phyloP scores from a whole-genome alignment of 2,113 vertebrate genomes.

The Otis tarda region DNA sequence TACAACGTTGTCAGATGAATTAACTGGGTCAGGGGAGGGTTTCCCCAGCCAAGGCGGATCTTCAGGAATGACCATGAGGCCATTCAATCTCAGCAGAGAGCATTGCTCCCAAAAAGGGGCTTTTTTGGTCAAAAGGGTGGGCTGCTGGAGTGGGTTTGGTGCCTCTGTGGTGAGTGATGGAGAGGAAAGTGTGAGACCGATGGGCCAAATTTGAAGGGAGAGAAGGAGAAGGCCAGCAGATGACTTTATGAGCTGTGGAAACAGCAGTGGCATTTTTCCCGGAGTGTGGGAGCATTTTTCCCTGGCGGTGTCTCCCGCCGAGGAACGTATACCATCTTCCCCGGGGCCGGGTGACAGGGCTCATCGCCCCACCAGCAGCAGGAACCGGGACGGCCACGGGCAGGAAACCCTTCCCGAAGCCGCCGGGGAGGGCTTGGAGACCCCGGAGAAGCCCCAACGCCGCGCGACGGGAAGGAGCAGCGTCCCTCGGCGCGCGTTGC shows the following conservation, averaged over 20 bases:
- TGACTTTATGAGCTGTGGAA: conserved; percentile 44
- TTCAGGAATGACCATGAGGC: background rate
- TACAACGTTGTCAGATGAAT: background rate
- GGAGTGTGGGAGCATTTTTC: too few relatives aligned
- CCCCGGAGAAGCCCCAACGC: conserved; percentile 60
- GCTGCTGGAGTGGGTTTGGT: fast-evolving
- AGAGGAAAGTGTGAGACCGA: fast-evolving
- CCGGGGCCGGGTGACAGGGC: background rate
- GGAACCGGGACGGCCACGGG: background rate
- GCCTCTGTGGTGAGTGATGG: fast-evolving
- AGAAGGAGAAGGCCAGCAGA: background rate
- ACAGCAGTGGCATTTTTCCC: background rate
- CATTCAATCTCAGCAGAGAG: background rate
- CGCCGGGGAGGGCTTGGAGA: background rate
- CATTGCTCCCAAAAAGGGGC: fast-evolving
- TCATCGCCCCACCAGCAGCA: background rate
- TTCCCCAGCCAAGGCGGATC: background rate
- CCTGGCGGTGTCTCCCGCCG: background rate
- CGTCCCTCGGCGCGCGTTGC: conserved; percentile 62
- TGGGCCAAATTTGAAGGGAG: background rate
- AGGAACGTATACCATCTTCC: background rate
- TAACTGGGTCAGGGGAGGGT: background rate
- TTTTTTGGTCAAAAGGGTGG: background rate
- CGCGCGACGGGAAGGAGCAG: conserved; percentile 51
- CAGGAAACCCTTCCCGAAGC: background rate